Conservation (phyloP, 2,113 vertebrate genomes). For the Danionella cerebrum region DNA sequence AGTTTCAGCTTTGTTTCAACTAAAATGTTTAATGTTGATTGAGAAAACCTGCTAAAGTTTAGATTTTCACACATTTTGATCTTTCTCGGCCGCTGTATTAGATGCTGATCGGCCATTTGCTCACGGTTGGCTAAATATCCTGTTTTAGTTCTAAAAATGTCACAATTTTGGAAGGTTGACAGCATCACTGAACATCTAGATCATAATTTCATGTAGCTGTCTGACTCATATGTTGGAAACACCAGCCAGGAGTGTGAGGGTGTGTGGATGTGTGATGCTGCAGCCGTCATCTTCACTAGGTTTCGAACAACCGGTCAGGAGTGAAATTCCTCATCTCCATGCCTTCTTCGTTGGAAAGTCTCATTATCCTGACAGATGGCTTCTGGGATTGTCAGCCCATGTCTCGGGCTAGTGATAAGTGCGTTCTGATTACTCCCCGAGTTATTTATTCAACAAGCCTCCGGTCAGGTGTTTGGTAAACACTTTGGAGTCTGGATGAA, state of each 20-base stretch:
- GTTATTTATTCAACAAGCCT: conserved; percentile 20
- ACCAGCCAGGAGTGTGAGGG: background rate
- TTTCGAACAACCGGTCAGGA: background rate
- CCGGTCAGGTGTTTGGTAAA: conserved; percentile 1
- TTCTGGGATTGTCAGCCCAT: background rate
- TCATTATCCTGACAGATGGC: conserved; percentile 23
- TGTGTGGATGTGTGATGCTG: background rate
- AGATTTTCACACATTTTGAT: too few relatives aligned
- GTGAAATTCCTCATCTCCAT: conserved; percentile 44
- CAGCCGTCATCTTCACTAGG: background rate
- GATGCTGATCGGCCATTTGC: too few relatives aligned
- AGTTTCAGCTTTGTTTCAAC: too few relatives aligned
- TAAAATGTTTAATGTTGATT: too few relatives aligned
- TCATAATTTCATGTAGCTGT: conserved; percentile 9
- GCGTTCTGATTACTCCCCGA: conserved; percentile 11
- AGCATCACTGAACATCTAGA: background rate
- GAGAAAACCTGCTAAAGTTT: too few relatives aligned
- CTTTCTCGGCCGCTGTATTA: too few relatives aligned
- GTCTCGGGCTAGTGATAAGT: conserved; percentile 38
- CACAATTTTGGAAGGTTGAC: conserved; percentile 12
- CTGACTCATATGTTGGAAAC: background rate
- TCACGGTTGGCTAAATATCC: too few relatives aligned
- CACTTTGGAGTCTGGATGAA: background rate
- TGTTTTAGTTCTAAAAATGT: too few relatives aligned
- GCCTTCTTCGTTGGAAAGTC: conserved; percentile 43